Percentiles rank a stretch among this genome's conserved stretches.
Conservation (phyloP, 2,888 invertebrate genomes). For the Macropis europaea region DNA sequence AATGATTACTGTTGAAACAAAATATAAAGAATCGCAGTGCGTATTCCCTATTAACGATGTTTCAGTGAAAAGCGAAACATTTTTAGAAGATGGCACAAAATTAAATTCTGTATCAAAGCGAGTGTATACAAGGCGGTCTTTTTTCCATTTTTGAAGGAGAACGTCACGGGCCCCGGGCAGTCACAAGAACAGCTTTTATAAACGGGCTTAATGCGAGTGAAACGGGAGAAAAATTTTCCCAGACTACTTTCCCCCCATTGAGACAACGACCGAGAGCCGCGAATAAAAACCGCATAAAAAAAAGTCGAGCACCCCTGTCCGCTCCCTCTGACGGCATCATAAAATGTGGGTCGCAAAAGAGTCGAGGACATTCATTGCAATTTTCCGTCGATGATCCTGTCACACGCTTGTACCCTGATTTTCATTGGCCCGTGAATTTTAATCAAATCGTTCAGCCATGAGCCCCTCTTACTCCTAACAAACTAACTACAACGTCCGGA, state of each 20-base stretch:
- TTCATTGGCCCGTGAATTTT: slow-evolving; percentile 18
- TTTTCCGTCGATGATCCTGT: slow-evolving; percentile 24
- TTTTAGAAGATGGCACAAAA: background rate
- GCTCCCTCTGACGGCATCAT: slow-evolving; percentile 12
- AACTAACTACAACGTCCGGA: too few relatives aligned
- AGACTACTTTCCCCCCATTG: background rate
- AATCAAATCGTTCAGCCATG: slow-evolving; percentile 21
- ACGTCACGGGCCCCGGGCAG: background rate
- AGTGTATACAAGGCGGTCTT: slow-evolving; percentile 1
- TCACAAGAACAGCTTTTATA: slow-evolving; percentile 6
- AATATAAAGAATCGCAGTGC: too few relatives aligned
- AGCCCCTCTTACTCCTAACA: too few relatives aligned
- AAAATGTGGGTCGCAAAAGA: slow-evolving; percentile 25
- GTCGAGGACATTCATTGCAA: slow-evolving; percentile 4
- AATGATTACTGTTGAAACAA: too few relatives aligned
- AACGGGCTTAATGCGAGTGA: slow-evolving; percentile 23
- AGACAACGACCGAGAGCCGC: slow-evolving; percentile 1
- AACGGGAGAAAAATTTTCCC: slow-evolving; percentile 23
- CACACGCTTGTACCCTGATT: background rate
- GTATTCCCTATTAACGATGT: too few relatives aligned
- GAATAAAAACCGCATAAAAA: slow-evolving; percentile 20
- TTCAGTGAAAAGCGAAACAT: too few relatives aligned
- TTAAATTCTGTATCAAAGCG: slow-evolving; percentile 4
- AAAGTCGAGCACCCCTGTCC: slow-evolving; percentile 4
- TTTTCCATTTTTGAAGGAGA: background rate